These are phyloP conservation scores for Dasypus novemcinctus DNA, from an alignment of 2,113 vertebrate species.

Conservation along the genomic window DNA sequence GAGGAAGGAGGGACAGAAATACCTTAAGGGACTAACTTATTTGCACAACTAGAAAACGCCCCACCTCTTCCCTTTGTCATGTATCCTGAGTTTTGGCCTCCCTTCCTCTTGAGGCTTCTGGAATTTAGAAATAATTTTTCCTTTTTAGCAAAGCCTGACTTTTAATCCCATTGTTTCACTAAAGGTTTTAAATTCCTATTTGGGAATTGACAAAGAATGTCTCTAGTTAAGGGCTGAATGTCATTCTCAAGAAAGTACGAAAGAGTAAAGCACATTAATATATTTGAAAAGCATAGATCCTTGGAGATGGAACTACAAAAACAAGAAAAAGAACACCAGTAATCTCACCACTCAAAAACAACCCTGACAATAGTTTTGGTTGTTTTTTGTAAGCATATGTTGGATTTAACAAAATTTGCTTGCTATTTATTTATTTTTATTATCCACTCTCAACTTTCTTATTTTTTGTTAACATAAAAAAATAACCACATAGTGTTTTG, in stretches of 20 bases:
- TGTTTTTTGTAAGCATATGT: accelerated
- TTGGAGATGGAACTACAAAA: background rate
- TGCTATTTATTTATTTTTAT: background rate
- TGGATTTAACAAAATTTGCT: background rate
- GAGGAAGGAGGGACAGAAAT: too few species aligned
- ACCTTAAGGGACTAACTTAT: too few species aligned
- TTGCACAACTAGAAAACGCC: background rate
- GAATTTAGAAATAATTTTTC: background rate
- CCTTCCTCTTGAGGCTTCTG: background rate
- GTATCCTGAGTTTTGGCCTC: background rate
- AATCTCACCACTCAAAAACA: accelerated
- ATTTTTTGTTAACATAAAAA: background rate
- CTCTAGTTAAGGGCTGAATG: background rate
- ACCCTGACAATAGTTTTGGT: accelerated
- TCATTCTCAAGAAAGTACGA: too few species aligned
- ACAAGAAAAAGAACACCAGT: too few species aligned
- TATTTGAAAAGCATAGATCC: accelerated
- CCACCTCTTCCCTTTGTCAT: background rate
- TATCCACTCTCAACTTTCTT: background rate
- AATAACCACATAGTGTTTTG: background rate
- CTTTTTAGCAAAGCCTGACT: background rate
- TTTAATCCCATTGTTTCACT: too few species aligned
- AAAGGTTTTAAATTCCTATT: background rate
- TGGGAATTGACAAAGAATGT: background rate
- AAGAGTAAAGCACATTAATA: accelerated